Conservation (phyloP, 2,113 vertebrate species). For the Syngnathus floridae region DNA sequence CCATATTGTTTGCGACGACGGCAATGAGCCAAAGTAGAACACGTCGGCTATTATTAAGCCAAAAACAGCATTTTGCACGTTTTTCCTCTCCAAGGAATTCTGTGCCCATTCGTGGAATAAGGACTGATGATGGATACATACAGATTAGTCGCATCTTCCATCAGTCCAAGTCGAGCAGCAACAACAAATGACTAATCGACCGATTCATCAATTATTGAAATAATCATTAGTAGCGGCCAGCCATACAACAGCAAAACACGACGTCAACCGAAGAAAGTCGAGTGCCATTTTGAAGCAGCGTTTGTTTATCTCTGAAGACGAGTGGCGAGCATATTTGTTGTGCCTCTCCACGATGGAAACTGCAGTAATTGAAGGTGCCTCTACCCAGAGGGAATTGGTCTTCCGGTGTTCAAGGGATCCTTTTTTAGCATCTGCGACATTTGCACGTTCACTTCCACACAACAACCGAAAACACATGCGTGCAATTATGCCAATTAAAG, state of each 20-base stretch:
- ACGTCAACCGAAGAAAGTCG: neutral
- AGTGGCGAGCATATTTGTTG: constrained; percentile 2
- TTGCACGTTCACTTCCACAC: constrained; percentile 18
- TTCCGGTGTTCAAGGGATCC: constrained; percentile 52
- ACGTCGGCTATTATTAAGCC: too few species aligned
- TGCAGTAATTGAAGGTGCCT: constrained; percentile 33
- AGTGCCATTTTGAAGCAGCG: constrained; percentile 6
- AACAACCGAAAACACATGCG: constrained; percentile 47
- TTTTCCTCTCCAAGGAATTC: too few species aligned
- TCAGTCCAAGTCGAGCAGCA: too few species aligned
- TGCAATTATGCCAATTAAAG: constrained; percentile 61
- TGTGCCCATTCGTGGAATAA: too few species aligned
- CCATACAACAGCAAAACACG: neutral
- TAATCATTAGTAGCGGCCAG: too few species aligned
- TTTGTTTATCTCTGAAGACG: constrained; percentile 19
- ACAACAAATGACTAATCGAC: too few species aligned
- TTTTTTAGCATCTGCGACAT: constrained; percentile 43
- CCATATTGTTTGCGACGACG: neutral
- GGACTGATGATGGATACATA: too few species aligned
- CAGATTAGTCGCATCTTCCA: too few species aligned
- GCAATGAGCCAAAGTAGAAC: neutral
- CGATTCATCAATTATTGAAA: too few species aligned
- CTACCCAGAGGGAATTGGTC: constrained; percentile 37
- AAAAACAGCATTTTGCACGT: too few species aligned
- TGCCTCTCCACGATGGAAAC: constrained; percentile 43